These are phyloP conservation scores for Discoglossus pictus DNA, from an alignment of 2,797 vertebrate species.

Conservation along the genomic window DNA sequence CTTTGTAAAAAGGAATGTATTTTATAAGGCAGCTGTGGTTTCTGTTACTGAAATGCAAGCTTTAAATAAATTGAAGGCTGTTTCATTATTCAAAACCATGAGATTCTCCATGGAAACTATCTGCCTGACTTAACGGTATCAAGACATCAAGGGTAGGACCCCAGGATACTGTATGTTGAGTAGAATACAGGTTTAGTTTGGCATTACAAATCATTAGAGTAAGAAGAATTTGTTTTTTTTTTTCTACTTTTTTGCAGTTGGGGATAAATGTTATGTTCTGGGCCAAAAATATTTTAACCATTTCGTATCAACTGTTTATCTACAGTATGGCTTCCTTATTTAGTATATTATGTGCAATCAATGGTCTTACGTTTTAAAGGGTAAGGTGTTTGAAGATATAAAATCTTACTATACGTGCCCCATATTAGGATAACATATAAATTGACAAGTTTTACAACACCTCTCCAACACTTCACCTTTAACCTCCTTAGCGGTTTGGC, in stretches of 20 bases:
- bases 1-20: too few relatives aligned
- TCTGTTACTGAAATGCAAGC: not conserved
- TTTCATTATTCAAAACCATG: constrained; percentile 6
- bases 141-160: not conserved
- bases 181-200: not conserved
- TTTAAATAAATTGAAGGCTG: constrained; percentile 5
- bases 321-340: too few relatives aligned
- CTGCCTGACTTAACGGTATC: constrained; percentile 1
- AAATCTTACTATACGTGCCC: too few relatives aligned
- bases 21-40: not conserved
- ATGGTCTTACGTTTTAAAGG: not conserved
- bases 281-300: too few relatives aligned
- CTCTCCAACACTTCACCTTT: too few relatives aligned
- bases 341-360: too few relatives aligned
- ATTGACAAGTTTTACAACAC: too few relatives aligned
- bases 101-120: constrained; percentile 7
- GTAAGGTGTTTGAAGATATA: too few relatives aligned
- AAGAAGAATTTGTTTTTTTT: not conserved
- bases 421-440: too few relatives aligned
- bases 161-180: not conserved
- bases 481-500: too few relatives aligned
- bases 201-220: not conserved
- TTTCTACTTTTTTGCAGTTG: not conserved
- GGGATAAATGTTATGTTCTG: too few relatives aligned
- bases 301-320: too few relatives aligned